Evolutionary conservation across 2,113 vertebrate genomes (phyloP).

Genomic region (Pseudois nayaur): DNA sequence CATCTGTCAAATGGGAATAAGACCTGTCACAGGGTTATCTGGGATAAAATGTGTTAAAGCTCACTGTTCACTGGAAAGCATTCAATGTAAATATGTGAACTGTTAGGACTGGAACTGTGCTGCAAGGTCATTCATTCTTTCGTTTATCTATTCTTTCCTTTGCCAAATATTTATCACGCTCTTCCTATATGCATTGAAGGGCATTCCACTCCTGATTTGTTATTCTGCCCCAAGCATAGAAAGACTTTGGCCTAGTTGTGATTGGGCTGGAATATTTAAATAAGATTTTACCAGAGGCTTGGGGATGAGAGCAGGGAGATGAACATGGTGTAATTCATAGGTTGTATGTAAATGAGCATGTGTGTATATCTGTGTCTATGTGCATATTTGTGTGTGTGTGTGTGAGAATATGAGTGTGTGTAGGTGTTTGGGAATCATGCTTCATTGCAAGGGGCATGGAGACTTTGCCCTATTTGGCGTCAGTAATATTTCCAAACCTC

Average conservation of each 20-base stretch:
- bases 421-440: not conserved
- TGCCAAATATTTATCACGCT: not conserved
- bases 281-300: not conserved
- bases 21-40: not conserved
- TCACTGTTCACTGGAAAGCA: not conserved
- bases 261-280: not conserved
- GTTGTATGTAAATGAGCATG: not conserved
- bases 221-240: not conserved
- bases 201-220: not conserved
- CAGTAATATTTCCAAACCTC: not conserved
- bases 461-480: not conserved
- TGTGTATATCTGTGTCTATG: not conserved
- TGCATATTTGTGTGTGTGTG: not conserved
- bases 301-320: not conserved
- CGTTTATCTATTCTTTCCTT: not conserved
- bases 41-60: not conserved
- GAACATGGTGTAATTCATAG: not conserved
- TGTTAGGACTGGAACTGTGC: not conserved
- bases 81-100: not conserved
- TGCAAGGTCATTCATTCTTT: not conserved
- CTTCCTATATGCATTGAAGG: not conserved
- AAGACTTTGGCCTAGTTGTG: not conserved
- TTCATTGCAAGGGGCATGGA: not conserved
- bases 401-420: not conserved
- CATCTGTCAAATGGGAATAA: not conserved